Evolutionary conservation across 2,113 vertebrate genomes (phyloP), one percentile per base, ranked within the genome.

Genomic region (Crypturellus undulatus): DNA sequence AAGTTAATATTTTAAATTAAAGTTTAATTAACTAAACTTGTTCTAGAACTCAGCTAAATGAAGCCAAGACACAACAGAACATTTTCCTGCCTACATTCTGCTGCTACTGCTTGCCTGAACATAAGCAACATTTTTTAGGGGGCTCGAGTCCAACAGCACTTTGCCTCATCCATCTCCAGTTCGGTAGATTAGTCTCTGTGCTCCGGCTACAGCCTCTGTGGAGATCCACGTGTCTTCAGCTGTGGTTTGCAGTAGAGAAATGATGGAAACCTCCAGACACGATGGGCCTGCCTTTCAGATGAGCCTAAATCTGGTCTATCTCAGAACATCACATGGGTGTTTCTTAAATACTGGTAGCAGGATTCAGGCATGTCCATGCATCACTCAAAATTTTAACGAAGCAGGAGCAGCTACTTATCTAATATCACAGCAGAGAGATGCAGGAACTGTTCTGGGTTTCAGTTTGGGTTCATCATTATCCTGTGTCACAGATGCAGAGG

Each of bases 1-100:
- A 90, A 92, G 21, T 86, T 70, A 69, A 20, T 36, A 82, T 65
- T 70, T 92, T 21, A 47, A 73, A 83, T 76, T 56, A 62, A 93
- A 85, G 28, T 65, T 56, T 58, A 36, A 89, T 60, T 51, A 64
- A 21, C 28, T 90, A 43, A 47, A 85, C 59, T 59, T 25, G 52
- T 56, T 38, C 32, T 79, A 1, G 1, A 36, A 78, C 81, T 56
- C 79, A 89, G 3, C 17, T 69, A 51, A 43, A 65, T 15, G 38
- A 81, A 82, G 64, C 47, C 76, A 85, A 81, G 40, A 68, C 12
- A 63, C 40, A 16, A 56, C 10, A 30, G 2, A 51, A 30, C 0
- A 1, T 15, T 40, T 30, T 36, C 43, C 25, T 40, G 12, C 32
- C 43, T 40, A 7, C 5, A 3, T n/a, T 82, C 36, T 72, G 49